phyloP scores from a whole-genome alignment of 2,113 vertebrate genomes.

The Onychostoma macrolepis region DNA sequence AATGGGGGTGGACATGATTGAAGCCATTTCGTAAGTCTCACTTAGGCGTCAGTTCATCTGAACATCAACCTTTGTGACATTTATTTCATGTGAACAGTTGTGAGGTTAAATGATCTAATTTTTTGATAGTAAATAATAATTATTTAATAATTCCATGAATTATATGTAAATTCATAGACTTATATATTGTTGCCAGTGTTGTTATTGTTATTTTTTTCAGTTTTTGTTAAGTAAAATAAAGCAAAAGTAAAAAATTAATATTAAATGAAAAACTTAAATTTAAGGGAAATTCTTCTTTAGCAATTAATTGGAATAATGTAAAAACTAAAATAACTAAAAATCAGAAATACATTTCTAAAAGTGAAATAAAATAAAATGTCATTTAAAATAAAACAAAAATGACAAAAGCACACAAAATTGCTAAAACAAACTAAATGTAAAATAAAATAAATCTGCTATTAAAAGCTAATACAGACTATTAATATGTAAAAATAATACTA shows the following conservation, averaged over 20 bases:
- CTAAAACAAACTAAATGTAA: neutral
- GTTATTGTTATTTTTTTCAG: neutral
- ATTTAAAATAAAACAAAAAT: neutral
- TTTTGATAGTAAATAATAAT: too few relatives aligned
- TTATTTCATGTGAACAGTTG: neutral
- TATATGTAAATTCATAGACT: neutral
- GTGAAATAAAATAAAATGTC: neutral
- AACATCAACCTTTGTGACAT: neutral
- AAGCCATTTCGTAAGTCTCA: constrained; percentile 92
- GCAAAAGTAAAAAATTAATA: neutral
- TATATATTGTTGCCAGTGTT: neutral
- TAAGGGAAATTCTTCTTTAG: neutral
- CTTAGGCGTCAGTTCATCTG: neutral
- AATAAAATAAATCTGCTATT: neutral
- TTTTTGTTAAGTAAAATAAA: neutral
- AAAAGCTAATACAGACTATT: neutral
- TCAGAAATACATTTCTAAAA: neutral
- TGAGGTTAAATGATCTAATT: neutral
- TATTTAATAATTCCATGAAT: neutral
- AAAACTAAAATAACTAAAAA: neutral
- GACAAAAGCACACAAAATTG: neutral
- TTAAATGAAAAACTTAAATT: neutral
- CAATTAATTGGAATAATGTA: neutral
- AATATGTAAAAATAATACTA: neutral
- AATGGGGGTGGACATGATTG: constrained; percentile 98